These are phyloP conservation scores for Apis laboriosa DNA, from an alignment of 1,140 invertebrate genomes.

Conservation along the genomic window DNA sequence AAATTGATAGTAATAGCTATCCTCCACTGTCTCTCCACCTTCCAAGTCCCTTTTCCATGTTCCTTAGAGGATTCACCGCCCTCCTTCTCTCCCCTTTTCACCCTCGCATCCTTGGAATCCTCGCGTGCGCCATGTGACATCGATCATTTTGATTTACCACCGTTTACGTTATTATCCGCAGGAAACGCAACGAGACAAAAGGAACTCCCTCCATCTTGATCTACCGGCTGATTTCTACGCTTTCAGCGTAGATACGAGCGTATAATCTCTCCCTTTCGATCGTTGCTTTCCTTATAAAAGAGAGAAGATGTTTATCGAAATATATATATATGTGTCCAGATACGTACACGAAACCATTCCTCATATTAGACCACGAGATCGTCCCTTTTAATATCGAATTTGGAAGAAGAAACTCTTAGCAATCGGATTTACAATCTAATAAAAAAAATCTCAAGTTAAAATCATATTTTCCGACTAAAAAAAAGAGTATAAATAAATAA, in stretches of 20 bases:
- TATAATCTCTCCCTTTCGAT: no score
- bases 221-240: constrained; percentile 7
- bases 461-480: no score
- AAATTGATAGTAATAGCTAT: constrained; percentile 71
- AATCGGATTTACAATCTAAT: no score
- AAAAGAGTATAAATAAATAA: no score
- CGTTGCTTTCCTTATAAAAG: no score
- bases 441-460: no score
- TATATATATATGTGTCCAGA: no score
- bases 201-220: constrained; percentile 40
- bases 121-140: constrained; percentile 61
- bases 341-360: no score
- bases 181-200: constrained; percentile 43
- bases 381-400: no score
- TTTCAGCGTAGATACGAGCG: not conserved
- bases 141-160: constrained; percentile 66
- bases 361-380: no score
- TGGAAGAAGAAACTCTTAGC: no score
- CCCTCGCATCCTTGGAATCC: constrained; percentile 48
- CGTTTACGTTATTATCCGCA: constrained; percentile 57
- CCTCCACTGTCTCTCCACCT: constrained; percentile 57
- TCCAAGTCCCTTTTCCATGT: constrained; percentile 44
- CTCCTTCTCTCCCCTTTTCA: constrained; percentile 6
- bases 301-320: no score
- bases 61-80: constrained; percentile 53